Conservation (phyloP, 2,797 vertebrate genomes). For the Falco berigora region DNA sequence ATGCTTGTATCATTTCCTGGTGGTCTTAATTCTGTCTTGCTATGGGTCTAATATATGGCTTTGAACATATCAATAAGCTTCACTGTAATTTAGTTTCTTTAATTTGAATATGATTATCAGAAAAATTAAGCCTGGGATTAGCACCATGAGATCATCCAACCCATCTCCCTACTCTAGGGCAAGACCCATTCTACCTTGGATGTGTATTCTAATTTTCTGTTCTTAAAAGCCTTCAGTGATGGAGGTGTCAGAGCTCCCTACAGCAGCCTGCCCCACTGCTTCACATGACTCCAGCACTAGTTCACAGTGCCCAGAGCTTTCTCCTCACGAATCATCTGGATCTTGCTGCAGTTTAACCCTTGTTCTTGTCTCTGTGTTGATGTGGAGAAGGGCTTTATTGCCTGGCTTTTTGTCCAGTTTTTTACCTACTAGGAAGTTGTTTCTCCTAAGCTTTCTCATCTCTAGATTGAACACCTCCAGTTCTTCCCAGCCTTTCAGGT, state of each 20-base stretch:
- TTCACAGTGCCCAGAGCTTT: not conserved
- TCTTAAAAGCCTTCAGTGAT: not conserved
- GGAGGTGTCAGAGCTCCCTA: not conserved
- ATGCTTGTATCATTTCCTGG: not conserved
- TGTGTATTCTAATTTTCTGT: not conserved
- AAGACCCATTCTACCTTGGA: not conserved
- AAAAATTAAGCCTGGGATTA: slow-evolving; percentile 10
- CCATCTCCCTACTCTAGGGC: not conserved
- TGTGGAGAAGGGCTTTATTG: not conserved
- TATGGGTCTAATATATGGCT: not conserved
- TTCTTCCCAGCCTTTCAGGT: not conserved
- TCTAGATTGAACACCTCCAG: not conserved
- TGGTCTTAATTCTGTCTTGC: not conserved
- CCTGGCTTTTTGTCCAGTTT: not conserved
- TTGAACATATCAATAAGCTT: not conserved
- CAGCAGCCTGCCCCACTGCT: not conserved
- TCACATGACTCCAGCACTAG: not conserved
- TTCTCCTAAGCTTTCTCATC: not conserved
- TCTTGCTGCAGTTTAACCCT: not conserved
- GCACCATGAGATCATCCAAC: not conserved
- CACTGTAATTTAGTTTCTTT: not conserved
- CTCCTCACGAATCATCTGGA: not conserved
- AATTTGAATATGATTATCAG: not conserved
- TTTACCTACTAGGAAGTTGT: not conserved
- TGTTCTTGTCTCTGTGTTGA: not conserved